Base-by-base conservation (phyloP, 2,888 invertebrate species). In the Ennomos fuscantarius region DNA sequence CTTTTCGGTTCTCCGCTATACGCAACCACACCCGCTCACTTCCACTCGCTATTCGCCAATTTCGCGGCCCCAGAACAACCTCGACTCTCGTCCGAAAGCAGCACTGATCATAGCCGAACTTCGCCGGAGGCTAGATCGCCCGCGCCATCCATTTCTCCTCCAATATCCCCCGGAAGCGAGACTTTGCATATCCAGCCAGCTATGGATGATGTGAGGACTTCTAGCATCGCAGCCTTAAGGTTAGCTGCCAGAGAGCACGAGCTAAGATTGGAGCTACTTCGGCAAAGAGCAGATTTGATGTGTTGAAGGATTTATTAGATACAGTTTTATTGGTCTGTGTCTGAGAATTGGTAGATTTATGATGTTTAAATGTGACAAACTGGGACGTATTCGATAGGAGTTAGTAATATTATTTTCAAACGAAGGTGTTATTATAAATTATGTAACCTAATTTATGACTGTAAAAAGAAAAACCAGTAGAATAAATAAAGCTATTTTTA, bases 231-330 rank as follows among this genome's bases (percentile, higher is more conserved):
- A 0, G 96, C 97, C 0, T 89, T 98, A 56, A 93, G 98, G 69
- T 87, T 97, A 47, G 97, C 97, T 72, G 98, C 98, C 0, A 92
- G 98, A 35, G 98, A 98, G 79, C 97, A 98, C 84, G 97, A 98
- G 83, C 87, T 97, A 43, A 94, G 96, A 81, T 90, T 97, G 71
- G 97, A 97, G 84, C 93, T 96, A 91, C 85, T 97, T 65, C 93
- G 97, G 48, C 96, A 96, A 75, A 95, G 96, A 79, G 87, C 91
- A 32, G 89, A 91, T 72, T 72, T 91, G 64, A 91, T 92, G 63
- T 92, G 90, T 78, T 89, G 41, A 58, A 40, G 36, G 41, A 46
- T 44, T 53, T 52, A 52, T 43, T 43, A 41, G 11, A 36, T 48
- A 33, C 43, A 39, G 24, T 42, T 56, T 56, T 51, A 57, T 51